Evolutionary conservation across 2,888 invertebrate species (phyloP).

Genomic region (Teleogryllus oceanicus): DNA sequence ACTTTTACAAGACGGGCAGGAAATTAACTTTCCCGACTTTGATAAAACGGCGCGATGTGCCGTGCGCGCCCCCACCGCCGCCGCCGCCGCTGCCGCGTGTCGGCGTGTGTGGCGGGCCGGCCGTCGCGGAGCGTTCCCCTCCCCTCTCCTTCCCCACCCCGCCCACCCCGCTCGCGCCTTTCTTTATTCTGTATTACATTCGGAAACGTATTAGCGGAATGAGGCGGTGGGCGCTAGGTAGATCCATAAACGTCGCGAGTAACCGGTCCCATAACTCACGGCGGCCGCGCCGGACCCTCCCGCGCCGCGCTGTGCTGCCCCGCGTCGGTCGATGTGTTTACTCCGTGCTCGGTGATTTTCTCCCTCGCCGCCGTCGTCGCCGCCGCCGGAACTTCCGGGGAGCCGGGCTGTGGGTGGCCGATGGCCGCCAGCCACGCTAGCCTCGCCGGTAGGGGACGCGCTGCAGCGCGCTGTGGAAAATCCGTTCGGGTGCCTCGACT

Average conservation of each 20-base stretch:
- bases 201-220: constrained; percentile 26
- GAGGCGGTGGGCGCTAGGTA: constrained; percentile 21
- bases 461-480: neutral
- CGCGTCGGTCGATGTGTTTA: constrained; percentile 12
- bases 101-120: neutral
- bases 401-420: neutral
- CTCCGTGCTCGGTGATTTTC: constrained; percentile 4
- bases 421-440: neutral
- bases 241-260: constrained; percentile 27
- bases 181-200: constrained; percentile 28
- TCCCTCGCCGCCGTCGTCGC: neutral
- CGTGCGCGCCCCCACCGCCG: neutral
- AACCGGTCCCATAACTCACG: constrained; percentile 24
- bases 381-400: neutral
- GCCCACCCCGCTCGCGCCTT: neutral
- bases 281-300: neutral
- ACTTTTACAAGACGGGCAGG: constrained; percentile 31
- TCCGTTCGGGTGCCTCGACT: too few species aligned
- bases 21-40: constrained; percentile 36
- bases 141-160: neutral
- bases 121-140: constrained; percentile 18
- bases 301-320: neutral
- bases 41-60: constrained; percentile 33
- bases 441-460: neutral
- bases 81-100: too few species aligned